These are phyloP conservation scores for Machimus rusticus DNA, from an alignment of 2,888 invertebrate species.

Conservation along the genomic window DNA sequence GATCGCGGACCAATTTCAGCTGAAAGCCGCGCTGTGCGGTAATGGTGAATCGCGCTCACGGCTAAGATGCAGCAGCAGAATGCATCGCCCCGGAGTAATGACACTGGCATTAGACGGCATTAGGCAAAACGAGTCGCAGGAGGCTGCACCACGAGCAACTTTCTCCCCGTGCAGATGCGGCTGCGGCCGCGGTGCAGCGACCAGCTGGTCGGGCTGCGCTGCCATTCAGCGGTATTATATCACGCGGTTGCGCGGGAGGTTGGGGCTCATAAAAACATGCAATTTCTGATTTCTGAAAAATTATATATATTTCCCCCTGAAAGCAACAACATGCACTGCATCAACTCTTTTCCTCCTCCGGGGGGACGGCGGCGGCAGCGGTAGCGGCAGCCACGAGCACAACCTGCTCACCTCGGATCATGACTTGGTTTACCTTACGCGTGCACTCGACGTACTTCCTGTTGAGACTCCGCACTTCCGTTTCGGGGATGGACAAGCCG, in stretches of 20 bases:
- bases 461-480: conserved; percentile 67
- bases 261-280: background rate
- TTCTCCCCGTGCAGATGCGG: conserved; percentile 14
- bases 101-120: conserved; percentile 44
- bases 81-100: conserved; percentile 27
- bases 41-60: background rate
- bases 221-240: background rate
- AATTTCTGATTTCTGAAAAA: background rate
- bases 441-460: conserved; percentile 73
- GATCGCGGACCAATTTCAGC: background rate
- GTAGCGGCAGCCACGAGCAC: conserved; percentile 64
- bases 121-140: conserved; percentile 2
- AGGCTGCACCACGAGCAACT: conserved; percentile 5
- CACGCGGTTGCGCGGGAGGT: background rate
- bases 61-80: background rate
- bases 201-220: background rate
- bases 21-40: background rate
- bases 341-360: background rate
- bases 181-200: background rate
- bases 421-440: conserved; percentile 72
- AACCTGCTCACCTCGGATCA: conserved; percentile 81
- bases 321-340: background rate
- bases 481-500: conserved; percentile 66
- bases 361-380: background rate
- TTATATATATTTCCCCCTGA: background rate